Conservation (phyloP, 92 coral and sea anemone species). For the Pocillopora grandis region DNA sequence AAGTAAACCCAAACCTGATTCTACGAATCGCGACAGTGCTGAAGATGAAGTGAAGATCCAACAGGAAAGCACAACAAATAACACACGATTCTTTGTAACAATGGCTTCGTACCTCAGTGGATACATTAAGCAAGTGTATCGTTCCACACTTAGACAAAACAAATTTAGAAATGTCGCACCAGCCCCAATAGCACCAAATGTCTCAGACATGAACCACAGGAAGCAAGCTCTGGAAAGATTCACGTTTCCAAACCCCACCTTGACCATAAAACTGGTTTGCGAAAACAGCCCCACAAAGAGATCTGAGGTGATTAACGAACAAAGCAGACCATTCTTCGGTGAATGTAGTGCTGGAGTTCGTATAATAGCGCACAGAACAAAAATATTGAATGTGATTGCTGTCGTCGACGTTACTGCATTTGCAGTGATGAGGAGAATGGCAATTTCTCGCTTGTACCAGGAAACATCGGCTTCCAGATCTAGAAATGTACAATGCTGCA, state of each 20-base stretch:
- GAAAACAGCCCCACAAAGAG: constrained; percentile 18
- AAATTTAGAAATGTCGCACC: constrained; percentile 3
- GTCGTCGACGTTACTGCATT: constrained; percentile 3
- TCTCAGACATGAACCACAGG: constrained; percentile 8
- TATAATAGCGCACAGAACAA: background rate
- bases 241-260: background rate
- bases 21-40: background rate
- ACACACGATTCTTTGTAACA: constrained; percentile 9
- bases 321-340: background rate
- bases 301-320: background rate
- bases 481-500: constrained; percentile 1
- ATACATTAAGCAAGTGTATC: constrained; percentile 4
- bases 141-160: background rate
- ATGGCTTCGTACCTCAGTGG: constrained; percentile 12
- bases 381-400: background rate
- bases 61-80: background rate
- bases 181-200: constrained; percentile 2
- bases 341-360: background rate
- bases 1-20: background rate
- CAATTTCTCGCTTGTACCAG: background rate
- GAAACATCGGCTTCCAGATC: background rate
- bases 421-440: background rate
- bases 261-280: constrained; percentile 5
- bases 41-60: background rate
- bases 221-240: background rate